Percentiles rank a stretch among this genome's conserved stretches.
Evolutionary conservation across 1,140 invertebrate genomes (phyloP).

Genomic region (Trichonephila clavipes): DNA sequence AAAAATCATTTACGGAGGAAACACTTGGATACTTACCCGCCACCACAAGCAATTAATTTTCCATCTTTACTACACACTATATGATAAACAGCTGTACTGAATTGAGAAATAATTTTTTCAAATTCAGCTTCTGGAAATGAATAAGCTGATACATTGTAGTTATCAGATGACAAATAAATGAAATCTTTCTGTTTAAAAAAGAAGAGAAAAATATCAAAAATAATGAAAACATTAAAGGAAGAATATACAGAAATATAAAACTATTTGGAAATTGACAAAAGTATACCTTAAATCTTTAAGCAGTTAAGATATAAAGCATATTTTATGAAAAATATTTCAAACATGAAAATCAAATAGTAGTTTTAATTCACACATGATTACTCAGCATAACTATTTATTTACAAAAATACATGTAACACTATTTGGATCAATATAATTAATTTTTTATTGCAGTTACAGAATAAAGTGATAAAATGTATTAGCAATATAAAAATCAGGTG

Average conservation of each 20-base stretch:
- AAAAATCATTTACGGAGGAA: not conserved
- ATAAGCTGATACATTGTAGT: conserved; percentile 83
- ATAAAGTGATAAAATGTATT: too few relatives aligned
- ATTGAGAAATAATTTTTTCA: conserved; percentile 92
- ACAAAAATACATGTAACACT: too few relatives aligned
- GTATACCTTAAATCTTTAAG: too few relatives aligned
- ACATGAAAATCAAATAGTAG: not conserved
- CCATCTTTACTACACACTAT: conserved; percentile 85
- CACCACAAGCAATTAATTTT: conserved; percentile 84
- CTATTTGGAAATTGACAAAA: not conserved
- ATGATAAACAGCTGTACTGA: conserved; percentile 91
- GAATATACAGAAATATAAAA: not conserved
- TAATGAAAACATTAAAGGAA: not conserved
- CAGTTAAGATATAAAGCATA: not conserved
- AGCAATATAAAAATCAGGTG: too few relatives aligned
- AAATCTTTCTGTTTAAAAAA: conserved; percentile 24
- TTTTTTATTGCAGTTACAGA: too few relatives aligned
- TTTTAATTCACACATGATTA: too few relatives aligned
- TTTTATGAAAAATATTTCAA: not conserved
- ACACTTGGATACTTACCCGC: conserved; percentile 82
- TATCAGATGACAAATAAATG: not conserved
- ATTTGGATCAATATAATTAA: too few relatives aligned
- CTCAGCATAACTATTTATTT: too few relatives aligned
- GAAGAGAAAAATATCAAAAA: conserved; percentile 38
- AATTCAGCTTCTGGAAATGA: conserved; percentile 90